Evolutionary conservation across 2,113 vertebrate species (phyloP).

Genomic region (Malurus alboscapulatus): DNA sequence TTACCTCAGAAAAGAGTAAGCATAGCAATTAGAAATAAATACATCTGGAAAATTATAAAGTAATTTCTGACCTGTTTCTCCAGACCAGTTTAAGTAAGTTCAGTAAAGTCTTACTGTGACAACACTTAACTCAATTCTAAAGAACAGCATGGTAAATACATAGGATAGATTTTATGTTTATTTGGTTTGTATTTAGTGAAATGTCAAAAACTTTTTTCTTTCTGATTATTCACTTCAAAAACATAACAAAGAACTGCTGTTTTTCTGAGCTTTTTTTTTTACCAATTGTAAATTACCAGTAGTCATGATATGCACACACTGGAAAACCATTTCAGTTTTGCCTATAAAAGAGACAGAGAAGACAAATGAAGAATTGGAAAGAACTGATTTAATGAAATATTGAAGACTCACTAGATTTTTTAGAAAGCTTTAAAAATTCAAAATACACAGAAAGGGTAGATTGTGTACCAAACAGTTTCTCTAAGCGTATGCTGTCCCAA

Average conservation of each 20-base stretch:
- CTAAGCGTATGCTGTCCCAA: background rate
- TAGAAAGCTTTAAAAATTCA: background rate
- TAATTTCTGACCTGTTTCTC: background rate
- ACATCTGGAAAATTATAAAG: background rate
- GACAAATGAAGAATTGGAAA: background rate
- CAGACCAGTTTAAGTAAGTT: background rate
- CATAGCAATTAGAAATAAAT: background rate
- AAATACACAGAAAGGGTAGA: background rate
- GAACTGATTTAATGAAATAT: background rate
- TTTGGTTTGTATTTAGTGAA: background rate
- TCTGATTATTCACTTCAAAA: background rate
- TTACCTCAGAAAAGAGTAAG: background rate
- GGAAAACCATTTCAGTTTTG: background rate
- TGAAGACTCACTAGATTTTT: background rate
- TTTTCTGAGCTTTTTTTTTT: background rate
- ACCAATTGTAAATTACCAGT: background rate
- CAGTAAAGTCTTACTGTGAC: background rate
- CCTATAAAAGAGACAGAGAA: background rate
- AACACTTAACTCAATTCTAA: background rate
- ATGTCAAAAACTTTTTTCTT: background rate
- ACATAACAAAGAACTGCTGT: background rate
- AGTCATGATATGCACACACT: background rate
- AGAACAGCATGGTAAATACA: background rate
- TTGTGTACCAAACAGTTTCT: background rate
- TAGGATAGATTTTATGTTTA: background rate